Evolutionary conservation across 2,113 vertebrate species (phyloP).

Genomic region (Ceratotherium simum): DNA sequence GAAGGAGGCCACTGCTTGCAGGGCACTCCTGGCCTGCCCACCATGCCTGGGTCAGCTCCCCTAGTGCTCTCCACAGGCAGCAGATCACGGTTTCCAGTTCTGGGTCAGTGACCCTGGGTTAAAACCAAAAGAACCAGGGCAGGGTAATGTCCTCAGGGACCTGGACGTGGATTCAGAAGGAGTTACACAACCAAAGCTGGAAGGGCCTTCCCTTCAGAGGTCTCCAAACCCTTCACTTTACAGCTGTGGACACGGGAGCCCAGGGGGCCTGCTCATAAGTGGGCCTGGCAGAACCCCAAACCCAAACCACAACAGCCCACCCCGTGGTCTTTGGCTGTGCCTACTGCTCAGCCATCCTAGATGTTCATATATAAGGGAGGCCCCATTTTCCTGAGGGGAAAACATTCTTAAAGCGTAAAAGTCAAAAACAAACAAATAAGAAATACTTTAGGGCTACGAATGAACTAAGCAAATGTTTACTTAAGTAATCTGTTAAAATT

Average conservation of each 20-base stretch:
- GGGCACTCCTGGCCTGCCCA: neutral
- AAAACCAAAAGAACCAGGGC: neutral
- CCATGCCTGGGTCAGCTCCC: neutral
- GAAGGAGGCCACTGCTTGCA: neutral
- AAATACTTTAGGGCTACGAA: neutral
- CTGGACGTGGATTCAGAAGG: neutral
- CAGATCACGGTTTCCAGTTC: neutral
- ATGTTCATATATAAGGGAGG: neutral
- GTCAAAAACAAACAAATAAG: neutral
- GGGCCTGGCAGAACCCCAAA: neutral
- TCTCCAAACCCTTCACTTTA: neutral
- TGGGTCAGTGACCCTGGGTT: neutral
- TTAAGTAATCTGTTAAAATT: constrained; percentile 9
- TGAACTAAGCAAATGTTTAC: neutral
- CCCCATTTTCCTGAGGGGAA: neutral
- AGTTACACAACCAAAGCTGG: neutral
- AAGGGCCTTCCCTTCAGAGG: neutral
- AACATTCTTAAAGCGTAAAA: neutral
- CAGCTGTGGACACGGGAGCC: rapidly evolving
- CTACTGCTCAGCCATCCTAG: neutral
- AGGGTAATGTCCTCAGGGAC: neutral
- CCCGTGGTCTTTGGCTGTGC: neutral
- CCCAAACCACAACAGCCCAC: neutral
- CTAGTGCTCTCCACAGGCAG: neutral
- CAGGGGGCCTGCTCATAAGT: neutral